A percentile compares a stretch with the other conserved stretches of the same genome.
These are phyloP conservation scores for Sesamia nonagrioides DNA, from an alignment of 1,140 invertebrate species.

Conservation along the genomic window DNA sequence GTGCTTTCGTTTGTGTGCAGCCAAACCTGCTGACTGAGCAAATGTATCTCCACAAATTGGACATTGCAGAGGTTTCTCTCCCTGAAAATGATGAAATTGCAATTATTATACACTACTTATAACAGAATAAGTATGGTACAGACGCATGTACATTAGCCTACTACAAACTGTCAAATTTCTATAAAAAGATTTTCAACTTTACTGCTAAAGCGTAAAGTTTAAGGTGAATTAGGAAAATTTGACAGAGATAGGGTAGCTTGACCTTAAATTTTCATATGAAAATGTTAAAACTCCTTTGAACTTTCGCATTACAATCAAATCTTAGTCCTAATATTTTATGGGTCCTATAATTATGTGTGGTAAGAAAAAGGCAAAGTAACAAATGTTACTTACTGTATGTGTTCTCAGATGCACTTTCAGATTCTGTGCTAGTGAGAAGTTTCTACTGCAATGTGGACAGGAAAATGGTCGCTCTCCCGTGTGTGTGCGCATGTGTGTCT, in stretches of 20 bases:
- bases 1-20: slow-evolving; percentile 87
- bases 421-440: slow-evolving; percentile 79
- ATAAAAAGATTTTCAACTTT: too few relatives aligned
- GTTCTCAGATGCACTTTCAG: slow-evolving; percentile 87
- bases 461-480: slow-evolving; percentile 97
- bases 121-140: neutral
- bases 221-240: too few relatives aligned
- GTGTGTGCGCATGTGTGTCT: slow-evolving; percentile 96
- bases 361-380: neutral
- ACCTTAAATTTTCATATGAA: too few relatives aligned
- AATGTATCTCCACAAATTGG: slow-evolving; percentile 84
- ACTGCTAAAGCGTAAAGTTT: too few relatives aligned
- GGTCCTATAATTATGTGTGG: too few relatives aligned
- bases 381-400: slow-evolving; percentile 86
- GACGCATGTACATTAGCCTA: too few relatives aligned
- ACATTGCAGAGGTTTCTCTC: slow-evolving; percentile 87
- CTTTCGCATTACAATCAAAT: too few relatives aligned
- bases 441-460: slow-evolving; percentile 88
- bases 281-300: too few relatives aligned
- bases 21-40: slow-evolving; percentile 84
- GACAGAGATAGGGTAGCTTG: too few relatives aligned
- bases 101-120: neutral
- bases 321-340: too few relatives aligned
- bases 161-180: too few relatives aligned
- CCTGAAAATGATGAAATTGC: slow-evolving; percentile 67